Conservation (phyloP, 2,888 invertebrate species). For the Meloe dianella region DNA sequence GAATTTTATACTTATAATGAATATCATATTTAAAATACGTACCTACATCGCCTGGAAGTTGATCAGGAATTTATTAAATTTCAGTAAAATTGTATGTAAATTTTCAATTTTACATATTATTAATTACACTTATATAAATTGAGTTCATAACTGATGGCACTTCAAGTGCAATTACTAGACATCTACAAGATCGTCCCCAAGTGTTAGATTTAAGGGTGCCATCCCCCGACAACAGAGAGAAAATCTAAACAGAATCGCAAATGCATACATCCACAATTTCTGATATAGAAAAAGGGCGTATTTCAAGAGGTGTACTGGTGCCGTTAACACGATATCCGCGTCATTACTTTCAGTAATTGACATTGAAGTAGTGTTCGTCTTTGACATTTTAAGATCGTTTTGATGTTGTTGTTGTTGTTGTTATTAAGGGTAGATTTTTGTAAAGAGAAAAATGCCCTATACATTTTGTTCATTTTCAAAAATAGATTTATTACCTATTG, state of each 20-base stretch:
- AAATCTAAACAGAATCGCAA: slow-evolving; percentile 27
- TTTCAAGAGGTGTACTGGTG: slow-evolving; percentile 15
- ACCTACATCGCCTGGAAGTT: background rate
- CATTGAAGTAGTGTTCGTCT: slow-evolving; percentile 9
- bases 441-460: background rate
- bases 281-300: slow-evolving; percentile 6
- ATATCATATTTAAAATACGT: too few species aligned
- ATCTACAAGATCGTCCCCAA: slow-evolving; percentile 23
- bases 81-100: background rate
- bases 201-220: slow-evolving; percentile 25
- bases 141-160: slow-evolving; percentile 58
- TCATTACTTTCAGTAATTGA: slow-evolving; percentile 24
- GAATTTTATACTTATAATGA: background rate
- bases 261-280: slow-evolving; percentile 11
- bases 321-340: slow-evolving; percentile 24
- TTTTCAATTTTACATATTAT: slow-evolving; percentile 30
- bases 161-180: slow-evolving; percentile 50
- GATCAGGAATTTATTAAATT: background rate
- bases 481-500: background rate
- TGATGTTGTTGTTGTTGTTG: background rate
- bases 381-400: slow-evolving; percentile 14
- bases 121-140: slow-evolving; percentile 60
- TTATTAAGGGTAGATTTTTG: background rate
- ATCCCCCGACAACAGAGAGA: slow-evolving; percentile 20
- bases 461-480: too few species aligned